Base-by-base conservation (phyloP, 2,113 vertebrate species). In the Osmerus eperlanus region DNA sequence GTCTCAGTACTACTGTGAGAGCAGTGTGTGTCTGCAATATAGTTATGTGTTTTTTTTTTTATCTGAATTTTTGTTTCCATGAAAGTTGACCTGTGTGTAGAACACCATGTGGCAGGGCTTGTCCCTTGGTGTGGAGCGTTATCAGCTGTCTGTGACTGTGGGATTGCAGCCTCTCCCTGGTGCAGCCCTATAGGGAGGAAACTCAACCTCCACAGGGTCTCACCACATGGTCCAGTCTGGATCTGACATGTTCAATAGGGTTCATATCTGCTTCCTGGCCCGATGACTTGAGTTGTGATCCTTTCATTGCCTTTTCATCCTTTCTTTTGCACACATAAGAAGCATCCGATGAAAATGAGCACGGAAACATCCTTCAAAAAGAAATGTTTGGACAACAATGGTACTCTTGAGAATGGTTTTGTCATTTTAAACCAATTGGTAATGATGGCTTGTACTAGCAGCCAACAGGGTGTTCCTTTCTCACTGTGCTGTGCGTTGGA, bases 241-340 rank as follows among this genome's bases (percentile, higher is more conserved):
- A 89, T 84, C 85, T 85, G 82, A 88, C 86, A 87, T 91, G 88
- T 93, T 93, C 92, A 93, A 93, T 93, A 93, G 92, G 92, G 92
- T 93, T 93, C 92, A 93, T 93, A 93, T 88, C 91, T 93, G 86
- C 86, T 87, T 90, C 87, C 89, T 88, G 86, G 80, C 87, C 90
- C 84, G 87, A 82, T 90, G 83, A 72, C 65, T 60, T 72, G 75
- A 86, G 80, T 88, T 89, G 88, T 91, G 87, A 88, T 86, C 88
- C 79, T 85, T 80, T 78, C 77, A 81, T 75, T 89, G 82, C 84
- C 91, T 92, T 92, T 92, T 83, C 91, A 92, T 92, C 91, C 91
- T 91, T 91, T 91, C 89, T 89, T 83, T 91, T 88, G 91, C 91
- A 90, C 90, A 85, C 86, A 58, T 84, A 84, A 70, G 59, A 68